A percentile compares a stretch with the other conserved stretches of the same genome.
Evolutionary conservation across 2,113 vertebrate species (phyloP).

Genomic region (Thomomys bottae): DNA sequence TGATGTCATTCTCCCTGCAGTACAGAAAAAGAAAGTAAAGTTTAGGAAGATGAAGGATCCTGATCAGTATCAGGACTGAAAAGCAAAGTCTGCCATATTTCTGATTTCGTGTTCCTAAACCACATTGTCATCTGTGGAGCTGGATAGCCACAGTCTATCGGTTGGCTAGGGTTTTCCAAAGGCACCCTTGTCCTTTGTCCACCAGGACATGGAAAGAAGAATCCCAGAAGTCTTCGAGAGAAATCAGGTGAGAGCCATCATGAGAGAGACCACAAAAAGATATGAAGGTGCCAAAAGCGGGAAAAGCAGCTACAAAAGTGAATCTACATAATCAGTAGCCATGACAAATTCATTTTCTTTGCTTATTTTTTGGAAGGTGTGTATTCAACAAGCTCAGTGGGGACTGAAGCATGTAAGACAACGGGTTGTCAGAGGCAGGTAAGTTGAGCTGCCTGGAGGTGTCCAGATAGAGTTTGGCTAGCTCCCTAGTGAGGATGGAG

Average conservation of each 20-base stretch:
- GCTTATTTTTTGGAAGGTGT: not conserved
- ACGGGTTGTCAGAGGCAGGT: not conserved
- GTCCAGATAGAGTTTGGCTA: not conserved
- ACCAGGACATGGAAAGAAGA: not conserved
- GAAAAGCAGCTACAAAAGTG: not conserved
- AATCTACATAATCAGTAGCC: not conserved
- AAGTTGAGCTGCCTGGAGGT: not conserved
- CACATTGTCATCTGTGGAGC: not conserved
- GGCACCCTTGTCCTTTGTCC: not conserved
- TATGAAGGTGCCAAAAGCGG: not conserved
- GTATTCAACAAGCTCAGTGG: not conserved
- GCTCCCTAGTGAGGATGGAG: too few relatives aligned
- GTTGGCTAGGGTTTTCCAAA: not conserved
- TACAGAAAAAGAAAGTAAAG: not conserved
- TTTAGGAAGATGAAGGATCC: constrained; percentile 15
- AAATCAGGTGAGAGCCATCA: not conserved
- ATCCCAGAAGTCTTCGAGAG: not conserved
- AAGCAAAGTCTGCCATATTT: not conserved
- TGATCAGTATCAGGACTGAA: not conserved
- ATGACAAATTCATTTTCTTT: not conserved
- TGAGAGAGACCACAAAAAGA: not conserved
- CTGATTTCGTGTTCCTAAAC: not conserved
- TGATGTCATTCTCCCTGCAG: not conserved
- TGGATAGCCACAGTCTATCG: not conserved
- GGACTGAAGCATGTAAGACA: not conserved